These are phyloP conservation scores for Mesodorylaimus sp. DNA, from an alignment of 2,888 invertebrate genomes.

Conservation along the genomic window DNA sequence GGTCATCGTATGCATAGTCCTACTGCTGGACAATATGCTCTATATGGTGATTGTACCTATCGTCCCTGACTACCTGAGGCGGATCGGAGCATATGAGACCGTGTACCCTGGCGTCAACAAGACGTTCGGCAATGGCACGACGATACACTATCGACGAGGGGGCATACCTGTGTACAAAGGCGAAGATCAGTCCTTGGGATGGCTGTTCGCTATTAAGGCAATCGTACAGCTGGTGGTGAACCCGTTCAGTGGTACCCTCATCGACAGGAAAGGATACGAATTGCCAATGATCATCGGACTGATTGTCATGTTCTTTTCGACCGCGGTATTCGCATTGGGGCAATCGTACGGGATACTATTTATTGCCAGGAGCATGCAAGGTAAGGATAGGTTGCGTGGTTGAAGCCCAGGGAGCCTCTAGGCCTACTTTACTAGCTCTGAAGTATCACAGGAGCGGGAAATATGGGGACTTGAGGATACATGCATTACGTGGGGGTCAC, in stretches of 20 bases:
- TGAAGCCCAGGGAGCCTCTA: no score
- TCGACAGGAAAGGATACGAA: constrained; percentile 94
- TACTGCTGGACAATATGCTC: constrained; percentile 95
- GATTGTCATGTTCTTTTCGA: constrained; percentile 91
- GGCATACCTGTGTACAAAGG: constrained; percentile 40
- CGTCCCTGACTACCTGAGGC: constrained; percentile 72
- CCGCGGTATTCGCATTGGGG: constrained; percentile 85
- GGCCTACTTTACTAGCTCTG: no score
- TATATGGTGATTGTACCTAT: constrained; percentile 99
- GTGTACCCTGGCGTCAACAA: constrained; percentile 11
- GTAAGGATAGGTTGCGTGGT: no score
- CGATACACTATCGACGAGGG: constrained; percentile 39
- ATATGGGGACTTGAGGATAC: no score
- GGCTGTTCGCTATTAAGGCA: constrained; percentile 94
- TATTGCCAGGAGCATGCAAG: constrained; percentile 81
- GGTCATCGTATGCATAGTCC: constrained; percentile 86
- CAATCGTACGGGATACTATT: constrained; percentile 83
- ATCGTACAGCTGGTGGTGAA: constrained; percentile 94
- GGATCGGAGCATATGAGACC: constrained; percentile 30
- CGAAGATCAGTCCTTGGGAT: constrained; percentile 83
- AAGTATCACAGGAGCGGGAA: no score
- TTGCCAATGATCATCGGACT: constrained; percentile 99
- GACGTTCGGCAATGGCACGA: constrained; percentile 38
- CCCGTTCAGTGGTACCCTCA: constrained; percentile 90
- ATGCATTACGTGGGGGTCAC: no score